Conservation (phyloP, 2,888 invertebrate genomes). For the Mamestra brassicae region DNA sequence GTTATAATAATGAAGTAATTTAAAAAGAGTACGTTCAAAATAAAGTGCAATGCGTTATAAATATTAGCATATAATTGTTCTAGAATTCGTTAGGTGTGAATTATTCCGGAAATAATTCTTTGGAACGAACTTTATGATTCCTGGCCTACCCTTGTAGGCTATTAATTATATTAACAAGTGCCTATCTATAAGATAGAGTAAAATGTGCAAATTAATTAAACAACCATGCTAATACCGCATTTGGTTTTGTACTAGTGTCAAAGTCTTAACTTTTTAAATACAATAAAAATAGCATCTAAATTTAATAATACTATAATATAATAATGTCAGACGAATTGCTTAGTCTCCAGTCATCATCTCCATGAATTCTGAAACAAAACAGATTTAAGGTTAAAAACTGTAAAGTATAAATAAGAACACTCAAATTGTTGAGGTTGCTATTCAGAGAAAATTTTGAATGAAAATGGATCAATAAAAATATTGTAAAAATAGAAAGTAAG, state of each 20-base stretch:
- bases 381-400: constrained; percentile 36
- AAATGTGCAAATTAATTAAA: constrained; percentile 70
- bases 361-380: constrained; percentile 95
- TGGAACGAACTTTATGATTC: constrained; percentile 76
- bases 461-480: constrained; percentile 13
- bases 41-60: constrained; percentile 82
- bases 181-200: constrained; percentile 88
- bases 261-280: constrained; percentile 80
- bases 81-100: constrained; percentile 79
- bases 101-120: constrained; percentile 88
- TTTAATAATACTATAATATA: constrained; percentile 78
- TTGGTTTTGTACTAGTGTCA: constrained; percentile 85
- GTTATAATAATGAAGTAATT: constrained; percentile 58
- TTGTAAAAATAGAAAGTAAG: background rate
- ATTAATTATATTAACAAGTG: constrained; percentile 70
- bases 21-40: constrained; percentile 51
- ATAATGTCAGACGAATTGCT: constrained; percentile 70
- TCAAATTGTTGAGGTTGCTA: background rate
- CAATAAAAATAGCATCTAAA: constrained; percentile 81
- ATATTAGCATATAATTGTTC: constrained; percentile 83
- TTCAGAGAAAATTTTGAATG: background rate
- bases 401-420: background rate
- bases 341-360: constrained; percentile 98
- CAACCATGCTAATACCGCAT: constrained; percentile 88
- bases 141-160: constrained; percentile 71